Percentiles rank a stretch among this genome's conserved stretches.
Evolutionary conservation across 1,140 invertebrate genomes (phyloP).

Genomic region (Littorina saxatilis): DNA sequence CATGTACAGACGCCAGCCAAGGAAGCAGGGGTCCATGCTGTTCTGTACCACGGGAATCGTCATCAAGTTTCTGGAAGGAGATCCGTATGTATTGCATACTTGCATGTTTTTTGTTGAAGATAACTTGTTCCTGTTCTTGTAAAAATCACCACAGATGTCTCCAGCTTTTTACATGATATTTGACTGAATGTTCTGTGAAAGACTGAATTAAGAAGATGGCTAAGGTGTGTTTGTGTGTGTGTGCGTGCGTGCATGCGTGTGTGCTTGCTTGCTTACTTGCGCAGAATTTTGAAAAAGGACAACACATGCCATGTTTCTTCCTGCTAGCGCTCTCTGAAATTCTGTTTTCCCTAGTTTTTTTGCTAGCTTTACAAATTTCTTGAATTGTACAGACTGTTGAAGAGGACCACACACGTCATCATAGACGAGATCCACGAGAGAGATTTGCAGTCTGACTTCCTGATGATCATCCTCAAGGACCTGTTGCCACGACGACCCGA

Average conservation of each 20-base stretch:
- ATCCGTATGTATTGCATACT: slow-evolving; percentile 69
- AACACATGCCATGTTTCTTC: too few relatives aligned
- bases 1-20: slow-evolving; percentile 81
- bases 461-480: slow-evolving; percentile 88
- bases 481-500: slow-evolving; percentile 83
- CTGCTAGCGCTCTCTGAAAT: too few relatives aligned
- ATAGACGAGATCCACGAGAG: slow-evolving; percentile 87
- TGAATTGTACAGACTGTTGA: slow-evolving; percentile 60
- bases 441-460: slow-evolving; percentile 85
- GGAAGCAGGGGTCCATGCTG: slow-evolving; percentile 85
- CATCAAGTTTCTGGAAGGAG: slow-evolving; percentile 68
- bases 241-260: too few relatives aligned
- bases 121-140: too few relatives aligned
- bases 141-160: too few relatives aligned
- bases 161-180: too few relatives aligned
- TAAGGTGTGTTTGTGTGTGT: too few relatives aligned
- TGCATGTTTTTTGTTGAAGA: too few relatives aligned
- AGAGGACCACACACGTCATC: slow-evolving; percentile 81
- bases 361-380: too few relatives aligned
- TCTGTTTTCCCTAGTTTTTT: too few relatives aligned
- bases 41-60: slow-evolving; percentile 89
- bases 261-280: too few relatives aligned
- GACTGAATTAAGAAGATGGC: background rate
- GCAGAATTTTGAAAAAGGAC: too few relatives aligned
- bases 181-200: background rate